Evolutionary conservation across 2,888 invertebrate species (phyloP).

Genomic region (Melanargia galathea): DNA sequence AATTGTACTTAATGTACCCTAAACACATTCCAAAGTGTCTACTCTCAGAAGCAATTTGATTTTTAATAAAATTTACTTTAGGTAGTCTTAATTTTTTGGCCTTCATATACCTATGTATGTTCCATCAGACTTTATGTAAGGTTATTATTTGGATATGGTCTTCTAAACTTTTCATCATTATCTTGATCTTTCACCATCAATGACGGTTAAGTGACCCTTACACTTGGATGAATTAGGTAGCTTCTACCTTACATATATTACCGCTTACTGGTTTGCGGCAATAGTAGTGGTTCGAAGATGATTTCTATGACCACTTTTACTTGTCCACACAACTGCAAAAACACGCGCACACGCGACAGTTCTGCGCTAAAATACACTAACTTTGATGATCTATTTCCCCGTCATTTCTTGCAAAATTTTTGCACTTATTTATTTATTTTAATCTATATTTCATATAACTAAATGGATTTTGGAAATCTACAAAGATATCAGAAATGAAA

Average conservation of each 20-base stretch:
- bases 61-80: no score
- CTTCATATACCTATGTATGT: slow-evolving; percentile 26
- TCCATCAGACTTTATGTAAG: slow-evolving; percentile 18
- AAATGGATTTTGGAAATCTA: no score
- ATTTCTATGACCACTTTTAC: slow-evolving; percentile 29
- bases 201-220: slow-evolving; percentile 41
- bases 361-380: neutral
- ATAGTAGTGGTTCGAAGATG: slow-evolving; percentile 44
- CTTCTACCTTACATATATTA: slow-evolving; percentile 45
- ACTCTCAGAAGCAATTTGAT: no score
- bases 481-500: no score
- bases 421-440: no score
- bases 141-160: slow-evolving; percentile 23
- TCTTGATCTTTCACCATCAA: no score
- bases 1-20: no score
- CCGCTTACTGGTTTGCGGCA: slow-evolving; percentile 38
- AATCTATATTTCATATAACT: no score
- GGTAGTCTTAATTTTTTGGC: neutral
- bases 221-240: slow-evolving; percentile 48
- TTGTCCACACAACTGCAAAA: slow-evolving; percentile 24
- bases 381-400: neutral
- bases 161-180: slow-evolving; percentile 20
- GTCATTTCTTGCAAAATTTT: no score
- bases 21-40: no score
- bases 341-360: no score